phyloP scores from a whole-genome alignment of 1,140 invertebrate species.

The Drosophila asahinai region DNA sequence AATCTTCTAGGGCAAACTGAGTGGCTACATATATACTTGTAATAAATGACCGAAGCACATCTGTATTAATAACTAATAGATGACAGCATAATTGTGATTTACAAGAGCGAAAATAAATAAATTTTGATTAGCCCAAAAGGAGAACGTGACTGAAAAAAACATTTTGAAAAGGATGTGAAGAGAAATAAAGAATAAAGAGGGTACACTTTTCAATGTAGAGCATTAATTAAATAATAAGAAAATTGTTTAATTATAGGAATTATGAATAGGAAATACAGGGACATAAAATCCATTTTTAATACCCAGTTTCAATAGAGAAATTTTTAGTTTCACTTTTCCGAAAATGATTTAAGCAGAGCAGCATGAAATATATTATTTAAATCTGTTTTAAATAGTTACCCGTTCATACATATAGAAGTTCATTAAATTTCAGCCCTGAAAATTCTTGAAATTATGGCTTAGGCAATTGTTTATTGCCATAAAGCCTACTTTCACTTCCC shows the following conservation, averaged over 20 bases:
- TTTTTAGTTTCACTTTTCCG: too few relatives aligned
- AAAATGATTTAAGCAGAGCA: too few relatives aligned
- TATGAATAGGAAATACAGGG: too few relatives aligned
- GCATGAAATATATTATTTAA: too few relatives aligned
- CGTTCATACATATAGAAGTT: too few relatives aligned
- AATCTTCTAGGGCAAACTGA: constrained; percentile 55
- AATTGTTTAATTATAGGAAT: too few relatives aligned
- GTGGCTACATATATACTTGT: constrained; percentile 27
- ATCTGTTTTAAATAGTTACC: too few relatives aligned
- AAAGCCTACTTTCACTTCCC: constrained; percentile 21
- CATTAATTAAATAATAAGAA: too few relatives aligned
- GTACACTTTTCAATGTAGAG: too few relatives aligned
- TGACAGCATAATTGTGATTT: constrained; percentile 76
- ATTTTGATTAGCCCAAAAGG: constrained; percentile 62
- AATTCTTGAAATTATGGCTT: background rate
- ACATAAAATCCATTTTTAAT: too few relatives aligned
- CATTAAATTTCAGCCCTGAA: background rate
- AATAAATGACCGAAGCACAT: constrained; percentile 40
- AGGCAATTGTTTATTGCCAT: background rate
- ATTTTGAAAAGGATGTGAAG: background rate
- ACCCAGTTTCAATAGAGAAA: background rate
- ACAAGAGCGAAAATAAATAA: constrained; percentile 48
- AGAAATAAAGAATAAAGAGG: background rate
- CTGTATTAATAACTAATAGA: constrained; percentile 68
- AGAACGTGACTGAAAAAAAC: constrained; percentile 33